Conservation (phyloP, 2,888 invertebrate genomes). For the Xylophagus ater region DNA sequence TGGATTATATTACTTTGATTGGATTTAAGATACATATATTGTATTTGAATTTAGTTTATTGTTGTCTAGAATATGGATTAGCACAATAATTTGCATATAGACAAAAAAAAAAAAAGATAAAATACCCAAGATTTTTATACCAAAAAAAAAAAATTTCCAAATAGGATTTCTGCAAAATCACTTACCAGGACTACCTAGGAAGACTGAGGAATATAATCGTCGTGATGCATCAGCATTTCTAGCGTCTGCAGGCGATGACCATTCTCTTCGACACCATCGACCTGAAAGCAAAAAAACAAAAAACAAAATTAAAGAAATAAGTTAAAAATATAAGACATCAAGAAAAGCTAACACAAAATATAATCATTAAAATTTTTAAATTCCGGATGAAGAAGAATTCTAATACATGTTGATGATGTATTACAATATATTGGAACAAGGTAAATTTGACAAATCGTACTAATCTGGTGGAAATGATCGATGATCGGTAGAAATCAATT, state of each 20-base stretch:
- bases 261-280: conserved; percentile 88
- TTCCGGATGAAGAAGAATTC: conserved; percentile 4
- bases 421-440: conserved; percentile 4
- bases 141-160: no score
- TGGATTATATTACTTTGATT: no score
- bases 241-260: conserved; percentile 78
- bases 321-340: conserved; percentile 12
- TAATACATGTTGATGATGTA: not conserved
- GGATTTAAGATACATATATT: no score
- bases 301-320: conserved; percentile 11
- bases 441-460: conserved; percentile 9
- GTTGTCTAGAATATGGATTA: no score
- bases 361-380: not conserved
- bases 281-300: conserved; percentile 47
- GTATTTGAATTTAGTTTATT: no score
- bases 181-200: conserved; percentile 79
- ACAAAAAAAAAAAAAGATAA: no score
- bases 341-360: conserved; percentile 1
- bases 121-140: no score
- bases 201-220: conserved; percentile 82
- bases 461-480: conserved; percentile 6
- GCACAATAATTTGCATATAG: no score
- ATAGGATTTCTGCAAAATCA: no score
- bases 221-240: conserved; percentile 67
- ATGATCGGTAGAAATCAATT: conserved; percentile 11